Base-by-base conservation (phyloP, 1,140 invertebrate genomes). In the Lasioglossum albipes region DNA sequence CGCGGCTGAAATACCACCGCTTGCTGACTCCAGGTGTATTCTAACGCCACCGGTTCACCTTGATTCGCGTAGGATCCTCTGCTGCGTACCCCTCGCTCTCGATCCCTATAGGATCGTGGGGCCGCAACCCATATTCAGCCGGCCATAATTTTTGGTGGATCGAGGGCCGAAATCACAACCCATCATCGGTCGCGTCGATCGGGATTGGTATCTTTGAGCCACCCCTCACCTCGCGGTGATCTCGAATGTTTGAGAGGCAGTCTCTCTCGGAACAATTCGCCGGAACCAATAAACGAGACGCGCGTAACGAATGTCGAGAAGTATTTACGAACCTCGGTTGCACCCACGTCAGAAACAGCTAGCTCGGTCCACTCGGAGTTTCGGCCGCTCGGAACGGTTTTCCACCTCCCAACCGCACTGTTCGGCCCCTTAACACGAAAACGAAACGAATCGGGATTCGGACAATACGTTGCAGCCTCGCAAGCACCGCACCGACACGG, bases 401-500 rank as follows among this genome's bases (percentile, higher is more conserved):
- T 16, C 22, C 59, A 59, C 75, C 45, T 62, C 67, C 79, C 31
- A n/a, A 7, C n/a, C 41, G 16, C 27, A 27, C 7, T n/a, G 3
- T 1, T 7, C 54, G 20, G n/a, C 69, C 27, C 62, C 27, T 22
- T 52, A 59, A 49, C 36, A 22, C 27, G 27, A 13, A 65, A 79
- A 78, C 85, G 81, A 86, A 67, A 87, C 84, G 84, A 87, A 87
- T 86, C 84, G 78, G 73, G 70, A 80, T 75, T 49, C 79, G 66
- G 82, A 87, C 85, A 87, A 87, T 87, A 79, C 85, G 84, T 86
- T 86, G 85, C 85, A 71, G 59, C 86, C 83, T 86, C 81, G 85
- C 80, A 84, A 75, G 68, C 79, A 42, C 71, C 75, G 27, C 76
- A 70, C 41, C 18, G 61, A 83, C 83, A 79, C 65, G 57, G 42